phyloP scores from a whole-genome alignment of 2,797 vertebrate species.

The Hoplostethus atlanticus region DNA sequence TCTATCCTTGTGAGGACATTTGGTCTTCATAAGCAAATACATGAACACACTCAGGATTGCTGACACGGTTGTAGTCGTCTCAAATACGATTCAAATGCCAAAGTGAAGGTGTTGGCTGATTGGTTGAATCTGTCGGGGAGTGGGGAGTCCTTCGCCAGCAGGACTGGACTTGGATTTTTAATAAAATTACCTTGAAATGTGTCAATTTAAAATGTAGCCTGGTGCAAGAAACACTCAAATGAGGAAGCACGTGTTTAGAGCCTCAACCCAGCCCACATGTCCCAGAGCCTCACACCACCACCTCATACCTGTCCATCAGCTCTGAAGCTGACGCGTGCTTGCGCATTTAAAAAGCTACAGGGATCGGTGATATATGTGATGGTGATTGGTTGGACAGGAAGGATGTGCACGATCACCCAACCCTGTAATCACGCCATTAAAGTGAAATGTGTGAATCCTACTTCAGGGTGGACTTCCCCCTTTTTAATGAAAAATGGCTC shows the following conservation, averaged over 20 bases:
- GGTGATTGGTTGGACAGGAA: neutral
- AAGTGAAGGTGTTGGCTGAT: neutral
- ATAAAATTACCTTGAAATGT: slow-evolving; percentile 27
- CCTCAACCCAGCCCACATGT: slow-evolving; percentile 28
- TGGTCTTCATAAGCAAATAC: neutral
- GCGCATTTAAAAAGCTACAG: neutral
- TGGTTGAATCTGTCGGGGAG: neutral
- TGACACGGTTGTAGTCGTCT: neutral
- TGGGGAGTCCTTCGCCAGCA: neutral
- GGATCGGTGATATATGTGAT: slow-evolving; percentile 1
- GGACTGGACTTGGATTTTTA: slow-evolving; percentile 11
- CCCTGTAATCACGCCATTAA: slow-evolving; percentile 33
- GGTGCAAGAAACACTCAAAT: neutral
- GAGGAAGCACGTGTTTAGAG: slow-evolving; percentile 17
- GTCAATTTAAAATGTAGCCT: slow-evolving; percentile 26
- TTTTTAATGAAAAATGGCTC: slow-evolving; percentile 19
- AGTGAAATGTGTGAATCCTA: slow-evolving; percentile 26
- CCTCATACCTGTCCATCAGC: neutral
- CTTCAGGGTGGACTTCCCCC: slow-evolving; percentile 37
- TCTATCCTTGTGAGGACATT: neutral
- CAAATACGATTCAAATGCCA: neutral
- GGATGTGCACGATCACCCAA: slow-evolving; percentile 25
- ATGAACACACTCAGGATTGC: neutral
- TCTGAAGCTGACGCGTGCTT: neutral
- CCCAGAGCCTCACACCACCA: slow-evolving; percentile 23